phyloP scores from a whole-genome alignment of 2,113 vertebrate genomes.

The Aegotheles bennettii region DNA sequence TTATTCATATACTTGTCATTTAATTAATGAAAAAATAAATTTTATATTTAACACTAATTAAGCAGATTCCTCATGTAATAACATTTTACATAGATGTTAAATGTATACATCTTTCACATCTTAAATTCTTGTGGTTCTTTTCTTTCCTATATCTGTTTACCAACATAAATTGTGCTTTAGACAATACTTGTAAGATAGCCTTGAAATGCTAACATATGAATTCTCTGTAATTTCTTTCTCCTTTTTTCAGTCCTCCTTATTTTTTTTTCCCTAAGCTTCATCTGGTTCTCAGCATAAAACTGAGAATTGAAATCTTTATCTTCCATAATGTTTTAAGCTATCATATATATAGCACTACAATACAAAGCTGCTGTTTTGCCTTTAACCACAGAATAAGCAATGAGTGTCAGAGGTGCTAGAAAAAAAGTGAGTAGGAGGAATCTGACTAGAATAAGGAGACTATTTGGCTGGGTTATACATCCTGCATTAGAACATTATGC shows the following conservation, averaged over 20 bases:
- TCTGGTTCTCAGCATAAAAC: not conserved
- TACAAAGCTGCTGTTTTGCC: not conserved
- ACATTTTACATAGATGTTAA: not conserved
- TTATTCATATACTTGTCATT: not conserved
- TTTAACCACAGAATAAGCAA: not conserved
- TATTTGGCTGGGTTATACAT: rapidly evolving
- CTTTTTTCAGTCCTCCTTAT: not conserved
- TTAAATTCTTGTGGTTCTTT: not conserved
- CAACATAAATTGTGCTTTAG: not conserved
- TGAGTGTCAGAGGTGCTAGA: not conserved
- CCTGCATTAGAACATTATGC: rapidly evolving
- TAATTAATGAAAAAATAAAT: not conserved
- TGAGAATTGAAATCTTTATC: not conserved
- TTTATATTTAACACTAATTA: constrained; percentile 2
- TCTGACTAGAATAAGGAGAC: not conserved
- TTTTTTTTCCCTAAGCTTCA: not conserved
- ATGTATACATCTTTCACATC: not conserved
- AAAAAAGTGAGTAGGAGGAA: not conserved
- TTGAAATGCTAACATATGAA: not conserved
- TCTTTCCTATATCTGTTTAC: not conserved
- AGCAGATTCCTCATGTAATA: not conserved
- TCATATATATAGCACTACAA: not conserved
- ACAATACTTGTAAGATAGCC: not conserved
- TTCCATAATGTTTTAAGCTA: not conserved
- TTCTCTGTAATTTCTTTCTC: not conserved